Base-by-base conservation (phyloP, 2,113 vertebrate species). In the Myiozetetes cayanensis region DNA sequence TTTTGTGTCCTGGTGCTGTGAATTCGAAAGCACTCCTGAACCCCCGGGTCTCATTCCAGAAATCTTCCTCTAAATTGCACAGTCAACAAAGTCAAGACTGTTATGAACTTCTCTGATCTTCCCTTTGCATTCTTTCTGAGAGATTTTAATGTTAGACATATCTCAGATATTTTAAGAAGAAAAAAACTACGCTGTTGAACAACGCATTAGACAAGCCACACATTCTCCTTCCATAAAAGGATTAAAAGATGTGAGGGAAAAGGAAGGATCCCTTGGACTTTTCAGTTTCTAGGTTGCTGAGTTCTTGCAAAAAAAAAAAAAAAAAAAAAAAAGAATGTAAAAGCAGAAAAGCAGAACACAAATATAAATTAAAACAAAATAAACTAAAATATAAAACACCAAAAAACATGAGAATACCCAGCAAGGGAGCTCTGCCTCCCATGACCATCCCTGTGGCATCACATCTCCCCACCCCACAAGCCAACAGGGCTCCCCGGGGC, bases 361-460 rank as follows among this genome's bases (percentile, higher is more conserved):
- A 90, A 63, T 22, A 67, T 8, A 75, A 41, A 23, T 71, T 15
- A 43, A 4, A 65, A 72, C 31, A 37, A 52, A 70, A 53, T 37
- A 5, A 81, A 37, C 50, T 30, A 10, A 39, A 21, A 8, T 2
- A 41, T 28, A 53, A 9, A 53, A 18, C 17, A 17, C 28, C 3
- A 10, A 53, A 53, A 55, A 55, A 55, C 3, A 17, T 20, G 30
- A 55, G 53, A 55, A 55, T 31, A 10, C 47, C 41, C 80, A 44
- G 67, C 43, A 50, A 39, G 17, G 47, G 28, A 9, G 12, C 41
- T 61, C 58, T 67, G 46, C 18, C 14, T n/a, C 44, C 25, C 2
- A 1, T 35, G 27, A 44, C 23, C 6, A 16, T 59, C 18, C 56
- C 37, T 0, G 1, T 1, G 1, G n/a, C 59, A 39, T 20, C 73